phyloP scores from a whole-genome alignment of 2,113 vertebrate species.

The Cacatua alba region DNA sequence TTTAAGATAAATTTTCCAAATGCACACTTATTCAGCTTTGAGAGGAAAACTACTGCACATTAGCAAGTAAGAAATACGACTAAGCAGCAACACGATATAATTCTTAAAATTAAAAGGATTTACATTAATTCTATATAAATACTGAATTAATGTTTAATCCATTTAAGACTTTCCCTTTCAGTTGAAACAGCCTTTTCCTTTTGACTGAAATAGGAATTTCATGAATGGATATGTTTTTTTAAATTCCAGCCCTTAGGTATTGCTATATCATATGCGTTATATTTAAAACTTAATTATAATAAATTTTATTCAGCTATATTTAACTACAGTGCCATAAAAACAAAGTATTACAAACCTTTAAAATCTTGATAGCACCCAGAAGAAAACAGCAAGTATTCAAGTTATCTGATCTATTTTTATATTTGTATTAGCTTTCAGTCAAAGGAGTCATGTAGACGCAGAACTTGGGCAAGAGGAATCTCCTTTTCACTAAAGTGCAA shows the following conservation, averaged over 20 bases:
- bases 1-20: slow-evolving; percentile 11
- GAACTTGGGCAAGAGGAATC: not conserved
- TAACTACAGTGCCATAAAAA: not conserved
- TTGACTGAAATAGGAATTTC: not conserved
- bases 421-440: not conserved
- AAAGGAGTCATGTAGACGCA: not conserved
- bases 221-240: not conserved
- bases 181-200: not conserved
- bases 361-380: not conserved
- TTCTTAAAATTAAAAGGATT: not conserved
- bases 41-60: not conserved
- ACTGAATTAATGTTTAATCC: not conserved
- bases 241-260: not conserved
- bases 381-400: not conserved
- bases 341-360: not conserved
- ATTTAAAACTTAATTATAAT: not conserved
- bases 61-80: not conserved
- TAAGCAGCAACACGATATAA: not conserved
- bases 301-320: not conserved
- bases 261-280: not conserved
- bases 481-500: not conserved
- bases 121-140: not conserved
- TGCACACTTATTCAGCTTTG: not conserved
- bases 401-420: not conserved
- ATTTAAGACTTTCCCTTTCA: not conserved